Evolutionary conservation across 2,888 invertebrate species (phyloP).

Genomic region (Dolichomitus sp.): DNA sequence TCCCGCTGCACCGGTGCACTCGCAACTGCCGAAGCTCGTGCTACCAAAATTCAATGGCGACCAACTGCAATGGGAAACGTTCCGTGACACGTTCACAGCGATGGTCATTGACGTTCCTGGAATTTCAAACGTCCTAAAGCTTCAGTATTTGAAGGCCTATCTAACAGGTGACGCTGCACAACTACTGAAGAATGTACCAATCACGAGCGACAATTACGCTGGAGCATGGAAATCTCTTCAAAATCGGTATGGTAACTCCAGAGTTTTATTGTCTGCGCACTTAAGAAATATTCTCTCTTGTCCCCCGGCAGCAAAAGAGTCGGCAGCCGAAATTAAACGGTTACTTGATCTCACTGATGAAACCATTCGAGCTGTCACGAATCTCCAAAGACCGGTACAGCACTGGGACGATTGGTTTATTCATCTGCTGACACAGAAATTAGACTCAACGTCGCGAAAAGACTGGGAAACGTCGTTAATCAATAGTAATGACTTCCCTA

Average conservation of each 20-base stretch:
- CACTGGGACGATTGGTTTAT: not conserved
- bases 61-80: conserved; percentile 35
- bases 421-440: not conserved
- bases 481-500: not conserved
- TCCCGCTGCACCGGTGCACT: too few relatives aligned
- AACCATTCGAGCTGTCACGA: not conserved
- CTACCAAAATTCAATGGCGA: conserved; percentile 38
- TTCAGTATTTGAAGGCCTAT: conserved; percentile 7
- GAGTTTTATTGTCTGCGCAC: not conserved
- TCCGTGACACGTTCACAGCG: conserved; percentile 25
- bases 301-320: not conserved
- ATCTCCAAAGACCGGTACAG: not conserved
- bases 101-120: not conserved
- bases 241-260: not conserved
- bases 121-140: not conserved
- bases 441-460: not conserved
- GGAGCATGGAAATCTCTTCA: not conserved
- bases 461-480: not conserved
- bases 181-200: not conserved
- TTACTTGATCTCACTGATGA: not conserved
- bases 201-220: not conserved
- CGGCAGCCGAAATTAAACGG: not conserved
- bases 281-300: not conserved
- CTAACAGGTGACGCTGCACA: not conserved
- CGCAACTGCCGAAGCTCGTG: conserved; percentile 23